Evolutionary conservation across 2,888 invertebrate species (phyloP), one percentile per base, ranked within the genome.

Genomic region (Scaptomyza tumidula): DNA sequence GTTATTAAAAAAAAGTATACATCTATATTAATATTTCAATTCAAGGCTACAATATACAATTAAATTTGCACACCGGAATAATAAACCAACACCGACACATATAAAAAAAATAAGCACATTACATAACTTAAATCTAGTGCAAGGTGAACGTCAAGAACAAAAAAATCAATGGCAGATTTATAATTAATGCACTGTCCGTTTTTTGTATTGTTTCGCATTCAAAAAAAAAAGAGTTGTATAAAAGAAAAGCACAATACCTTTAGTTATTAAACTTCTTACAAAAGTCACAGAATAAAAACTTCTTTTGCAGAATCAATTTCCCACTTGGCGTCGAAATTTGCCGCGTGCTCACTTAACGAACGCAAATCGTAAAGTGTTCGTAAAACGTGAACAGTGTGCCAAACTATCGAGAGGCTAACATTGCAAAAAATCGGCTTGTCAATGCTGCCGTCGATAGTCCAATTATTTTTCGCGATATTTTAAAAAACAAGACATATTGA

Each of bases 281-380:
- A 91, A 91, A 90, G 90, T 90, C 86, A 91, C 84, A 90, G 89
- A 89, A 90, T 89, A 77, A 90, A 91, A 91, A 90, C 82, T 90
- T 89, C 90, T 91, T 90, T 90, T 91, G 90, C 89, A 90, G 88
- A 91, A 90, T 86, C 68, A 73, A 80, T 87, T 85, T 86, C 83
- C 85, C 89, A 86, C 79, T 87, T 70, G 85, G 89, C 85, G 88
- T 81, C 86, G 89, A 89, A 86, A 72, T 83, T 80, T 79, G 81
- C 89, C 91, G 90, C 90, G 91, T 92, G 91, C 86, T 91, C 90
- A 91, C 90, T 91, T 80, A 77, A 90, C 91, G 90, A 91, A 90
- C 88, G 89, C 81, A 87, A 87, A 86, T 89, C 91, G 91, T 88
- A 80, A 91, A 92, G 91, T 91, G 91, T 61, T 74, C 60, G 78